These are phyloP conservation scores for Umimayanthus chanpuru DNA, from an alignment of 92 coral and sea anemone species.

Conservation along the genomic window DNA sequence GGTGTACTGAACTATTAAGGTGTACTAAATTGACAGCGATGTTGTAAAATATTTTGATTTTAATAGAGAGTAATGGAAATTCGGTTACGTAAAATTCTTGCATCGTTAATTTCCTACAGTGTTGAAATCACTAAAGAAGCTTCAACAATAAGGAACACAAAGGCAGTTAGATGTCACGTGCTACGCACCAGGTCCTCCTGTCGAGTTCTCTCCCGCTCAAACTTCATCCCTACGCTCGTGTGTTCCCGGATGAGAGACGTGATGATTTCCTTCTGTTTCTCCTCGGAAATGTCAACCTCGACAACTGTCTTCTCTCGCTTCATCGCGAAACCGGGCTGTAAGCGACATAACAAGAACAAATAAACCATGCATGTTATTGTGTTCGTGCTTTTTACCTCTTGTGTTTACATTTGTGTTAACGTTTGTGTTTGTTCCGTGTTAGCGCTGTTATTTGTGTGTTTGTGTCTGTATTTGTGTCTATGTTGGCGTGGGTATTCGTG, in stretches of 20 bases:
- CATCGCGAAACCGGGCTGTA: constrained; percentile 91
- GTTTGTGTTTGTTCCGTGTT: not conserved
- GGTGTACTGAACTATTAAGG: no score
- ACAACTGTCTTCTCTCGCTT: constrained; percentile 97
- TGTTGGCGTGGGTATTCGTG: not conserved
- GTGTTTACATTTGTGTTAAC: not conserved
- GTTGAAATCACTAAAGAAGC: not conserved
- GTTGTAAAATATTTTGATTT: no score
- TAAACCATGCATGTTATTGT: no score
- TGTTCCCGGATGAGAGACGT: constrained; percentile 91
- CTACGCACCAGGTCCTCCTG: constrained; percentile 89
- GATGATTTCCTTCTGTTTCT: constrained; percentile 87
- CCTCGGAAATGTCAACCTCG: constrained; percentile 91
- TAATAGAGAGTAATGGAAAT: no score
- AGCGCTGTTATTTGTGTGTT: no score
- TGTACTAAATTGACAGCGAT: no score
- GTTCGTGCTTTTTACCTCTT: no score
- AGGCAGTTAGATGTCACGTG: not conserved
- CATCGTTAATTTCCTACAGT: no score
- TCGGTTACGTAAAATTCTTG: no score
- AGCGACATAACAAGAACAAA: not conserved
- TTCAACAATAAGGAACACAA: not conserved
- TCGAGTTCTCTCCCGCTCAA: constrained; percentile 90
- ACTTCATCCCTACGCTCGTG: constrained; percentile 91
- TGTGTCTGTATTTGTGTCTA: no score